phyloP scores from a whole-genome alignment of 2,888 invertebrate species.

The Andrena trimmerana region DNA sequence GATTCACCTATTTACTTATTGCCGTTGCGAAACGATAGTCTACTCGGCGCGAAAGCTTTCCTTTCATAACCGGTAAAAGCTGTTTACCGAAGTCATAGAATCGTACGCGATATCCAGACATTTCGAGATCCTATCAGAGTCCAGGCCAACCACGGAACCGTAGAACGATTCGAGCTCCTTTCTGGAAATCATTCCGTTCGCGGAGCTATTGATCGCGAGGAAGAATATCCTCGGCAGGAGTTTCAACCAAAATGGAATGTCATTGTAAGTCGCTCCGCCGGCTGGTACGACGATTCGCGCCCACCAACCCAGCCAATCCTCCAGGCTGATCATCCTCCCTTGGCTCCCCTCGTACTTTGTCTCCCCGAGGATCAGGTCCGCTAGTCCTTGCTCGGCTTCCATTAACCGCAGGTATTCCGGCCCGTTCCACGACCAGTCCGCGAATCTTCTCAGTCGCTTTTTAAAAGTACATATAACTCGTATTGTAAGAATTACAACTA shows the following conservation, averaged over 20 bases:
- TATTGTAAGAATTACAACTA: too few species aligned
- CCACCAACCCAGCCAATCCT: conserved; percentile 91
- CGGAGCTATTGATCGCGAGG: conserved; percentile 83
- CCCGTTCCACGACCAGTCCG: conserved; percentile 91
- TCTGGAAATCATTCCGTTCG: conserved; percentile 89
- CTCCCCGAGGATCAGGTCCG: conserved; percentile 89
- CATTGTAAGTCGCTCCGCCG: conserved; percentile 86
- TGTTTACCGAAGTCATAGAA: conserved; percentile 90
- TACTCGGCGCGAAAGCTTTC: too few species aligned
- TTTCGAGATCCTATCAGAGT: conserved; percentile 88
- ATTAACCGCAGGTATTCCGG: conserved; percentile 90
- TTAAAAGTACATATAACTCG: conserved; percentile 5
- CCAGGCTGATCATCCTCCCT: conserved; percentile 86
- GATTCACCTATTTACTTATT: too few species aligned
- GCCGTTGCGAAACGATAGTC: not conserved
- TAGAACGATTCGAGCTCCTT: conserved; percentile 90
- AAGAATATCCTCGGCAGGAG: conserved; percentile 86
- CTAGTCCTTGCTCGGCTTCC: conserved; percentile 90
- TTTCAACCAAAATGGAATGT: conserved; percentile 91
- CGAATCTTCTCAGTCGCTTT: conserved; percentile 89
- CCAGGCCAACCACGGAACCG: conserved; percentile 89
- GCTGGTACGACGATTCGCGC: conserved; percentile 86
- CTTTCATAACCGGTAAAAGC: not conserved
- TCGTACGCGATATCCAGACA: conserved; percentile 90
- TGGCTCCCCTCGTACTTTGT: conserved; percentile 65